Conservation (phyloP, 30 jellyfish, hydroid and myxozoan species). For the Aurelia sp. region DNA sequence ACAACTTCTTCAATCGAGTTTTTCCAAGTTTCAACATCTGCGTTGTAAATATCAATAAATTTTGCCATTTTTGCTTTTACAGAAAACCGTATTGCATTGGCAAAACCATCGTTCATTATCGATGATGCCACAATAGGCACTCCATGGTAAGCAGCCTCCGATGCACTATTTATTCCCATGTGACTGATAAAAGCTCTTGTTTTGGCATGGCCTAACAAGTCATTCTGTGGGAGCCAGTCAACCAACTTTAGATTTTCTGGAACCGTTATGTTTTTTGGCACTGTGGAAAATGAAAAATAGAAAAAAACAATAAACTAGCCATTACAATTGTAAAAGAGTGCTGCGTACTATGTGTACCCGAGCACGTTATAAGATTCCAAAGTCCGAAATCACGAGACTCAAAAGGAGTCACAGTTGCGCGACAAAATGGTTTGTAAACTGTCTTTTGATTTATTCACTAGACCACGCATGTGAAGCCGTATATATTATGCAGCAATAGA, state of each 20-base stretch:
- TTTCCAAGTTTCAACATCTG: conserved; percentile 34
- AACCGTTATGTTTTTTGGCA: neutral
- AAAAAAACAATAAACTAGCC: too few species aligned
- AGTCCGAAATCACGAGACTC: too few species aligned
- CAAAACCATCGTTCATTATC: conserved; percentile 39
- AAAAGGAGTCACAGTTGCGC: too few species aligned
- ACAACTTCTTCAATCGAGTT: conserved; percentile 28
- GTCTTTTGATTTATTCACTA: too few species aligned
- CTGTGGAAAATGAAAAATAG: neutral
- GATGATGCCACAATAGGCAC: conserved; percentile 70
- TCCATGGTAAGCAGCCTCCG: conserved; percentile 75
- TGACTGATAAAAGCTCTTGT: conserved; percentile 69
- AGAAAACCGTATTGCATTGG: conserved; percentile 6
- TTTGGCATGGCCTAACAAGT: conserved; percentile 63
- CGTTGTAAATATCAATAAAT: conserved; percentile 20
- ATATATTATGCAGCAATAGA: too few species aligned
- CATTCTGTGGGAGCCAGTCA: conserved; percentile 79
- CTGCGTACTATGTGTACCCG: too few species aligned
- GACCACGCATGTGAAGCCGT: too few species aligned
- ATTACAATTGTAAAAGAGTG: too few species aligned
- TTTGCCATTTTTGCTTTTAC: conserved; percentile 57
- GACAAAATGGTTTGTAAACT: too few species aligned
- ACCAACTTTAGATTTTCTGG: conserved; percentile 22
- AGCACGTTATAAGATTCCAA: too few species aligned
- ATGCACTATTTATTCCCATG: conserved; percentile 73